Conservation (phyloP, 2,113 vertebrate species). For the Entomyzon cyanotis region DNA sequence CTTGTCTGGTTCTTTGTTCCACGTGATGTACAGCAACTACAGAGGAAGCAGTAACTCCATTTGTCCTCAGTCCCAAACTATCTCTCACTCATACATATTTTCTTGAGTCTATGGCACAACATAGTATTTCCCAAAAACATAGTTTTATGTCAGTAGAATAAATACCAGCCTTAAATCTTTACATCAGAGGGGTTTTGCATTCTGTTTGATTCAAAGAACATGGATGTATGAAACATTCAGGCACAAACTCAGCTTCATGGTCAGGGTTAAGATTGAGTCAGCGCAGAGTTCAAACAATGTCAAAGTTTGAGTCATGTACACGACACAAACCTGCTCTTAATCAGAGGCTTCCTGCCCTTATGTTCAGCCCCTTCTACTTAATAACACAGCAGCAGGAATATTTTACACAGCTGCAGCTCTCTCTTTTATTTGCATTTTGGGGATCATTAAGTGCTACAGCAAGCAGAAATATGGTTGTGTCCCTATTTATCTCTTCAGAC, state of each 20-base stretch:
- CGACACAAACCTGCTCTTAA: background rate
- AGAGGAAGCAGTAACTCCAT: background rate
- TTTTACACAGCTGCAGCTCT: constrained; percentile 2
- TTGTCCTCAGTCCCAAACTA: background rate
- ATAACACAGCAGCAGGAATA: background rate
- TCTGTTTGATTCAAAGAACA: background rate
- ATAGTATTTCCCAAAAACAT: background rate
- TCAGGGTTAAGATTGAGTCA: background rate
- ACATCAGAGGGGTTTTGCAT: background rate
- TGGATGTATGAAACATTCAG: background rate
- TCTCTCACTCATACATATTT: background rate
- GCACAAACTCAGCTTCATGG: background rate
- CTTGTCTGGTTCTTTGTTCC: background rate
- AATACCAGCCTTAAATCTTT: background rate
- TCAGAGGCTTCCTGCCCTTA: constrained; percentile 6
- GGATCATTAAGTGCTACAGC: background rate
- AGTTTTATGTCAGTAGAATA: background rate
- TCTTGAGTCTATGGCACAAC: background rate
- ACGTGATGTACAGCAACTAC: background rate
- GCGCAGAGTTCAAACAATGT: background rate
- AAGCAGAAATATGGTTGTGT: background rate
- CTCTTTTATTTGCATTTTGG: background rate
- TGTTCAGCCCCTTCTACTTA: background rate
- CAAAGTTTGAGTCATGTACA: background rate
- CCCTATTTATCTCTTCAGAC: constrained; percentile 3